Conservation (phyloP, 2,888 invertebrate species). For the Dugesia japonica region DNA sequence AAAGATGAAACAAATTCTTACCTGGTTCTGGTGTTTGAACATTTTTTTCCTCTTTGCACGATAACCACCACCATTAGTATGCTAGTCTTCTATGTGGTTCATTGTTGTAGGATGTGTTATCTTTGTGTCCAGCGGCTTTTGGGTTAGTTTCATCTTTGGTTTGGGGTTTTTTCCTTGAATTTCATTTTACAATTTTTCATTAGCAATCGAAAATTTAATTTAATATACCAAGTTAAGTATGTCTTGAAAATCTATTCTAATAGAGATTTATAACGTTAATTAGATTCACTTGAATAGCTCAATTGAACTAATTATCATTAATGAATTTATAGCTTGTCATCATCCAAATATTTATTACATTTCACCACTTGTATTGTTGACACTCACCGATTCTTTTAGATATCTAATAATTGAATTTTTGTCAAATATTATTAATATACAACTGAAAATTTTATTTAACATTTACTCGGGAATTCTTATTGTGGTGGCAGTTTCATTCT, state of each 20-base stretch:
- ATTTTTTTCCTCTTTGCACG: not conserved
- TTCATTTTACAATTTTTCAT: not conserved
- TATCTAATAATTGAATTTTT: too few species aligned
- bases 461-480: too few species aligned
- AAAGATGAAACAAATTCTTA: slow-evolving; percentile 20
- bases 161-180: not conserved
- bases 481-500: too few species aligned
- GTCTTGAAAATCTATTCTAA: slow-evolving; percentile 5
- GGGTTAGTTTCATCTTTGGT: slow-evolving; percentile 1
- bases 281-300: not conserved
- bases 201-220: not conserved
- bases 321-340: not conserved
- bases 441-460: too few species aligned
- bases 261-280: slow-evolving; percentile 6
- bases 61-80: not conserved
- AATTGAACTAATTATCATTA: not conserved
- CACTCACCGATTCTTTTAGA: not conserved
- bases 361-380: not conserved
- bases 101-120: slow-evolving; percentile 20
- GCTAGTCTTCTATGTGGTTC: not conserved
- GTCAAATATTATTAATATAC: too few species aligned
- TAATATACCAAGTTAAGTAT: not conserved
- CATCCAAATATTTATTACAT: not conserved
- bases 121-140: not conserved
- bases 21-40: slow-evolving; percentile 20